Evolutionary conservation across 2,888 invertebrate genomes (phyloP).

Genomic region (Seira ritae): DNA sequence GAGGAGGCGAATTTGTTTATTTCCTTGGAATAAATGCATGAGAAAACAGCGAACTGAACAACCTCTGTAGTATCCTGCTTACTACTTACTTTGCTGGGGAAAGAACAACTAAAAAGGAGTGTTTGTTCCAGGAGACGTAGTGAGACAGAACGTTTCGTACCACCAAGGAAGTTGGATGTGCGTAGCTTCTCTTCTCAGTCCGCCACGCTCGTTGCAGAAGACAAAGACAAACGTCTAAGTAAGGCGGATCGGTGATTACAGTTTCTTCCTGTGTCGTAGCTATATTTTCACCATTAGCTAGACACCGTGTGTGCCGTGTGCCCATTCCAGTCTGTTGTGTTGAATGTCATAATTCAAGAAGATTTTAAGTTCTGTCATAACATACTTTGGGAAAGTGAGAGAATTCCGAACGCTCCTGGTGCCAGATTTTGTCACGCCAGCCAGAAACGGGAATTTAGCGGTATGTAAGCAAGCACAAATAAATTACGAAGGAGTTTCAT

Average conservation of each 20-base stretch:
- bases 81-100: not conserved
- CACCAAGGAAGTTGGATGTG: not conserved
- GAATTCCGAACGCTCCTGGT: no score
- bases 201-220: no score
- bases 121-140: not conserved
- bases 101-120: not conserved
- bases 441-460: not conserved
- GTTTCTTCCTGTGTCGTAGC: no score
- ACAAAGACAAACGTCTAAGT: no score
- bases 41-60: not conserved
- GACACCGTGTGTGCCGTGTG: no score
- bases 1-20: constrained; percentile 7
- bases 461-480: constrained; percentile 31
- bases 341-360: no score
- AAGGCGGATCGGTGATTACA: no score
- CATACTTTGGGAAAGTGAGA: no score
- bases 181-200: not conserved
- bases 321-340: no score
- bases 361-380: no score
- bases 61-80: not conserved
- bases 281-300: no score
- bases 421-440: no score
- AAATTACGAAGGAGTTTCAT: constrained; percentile 17
- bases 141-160: not conserved
- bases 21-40: constrained; percentile 7